Percentiles rank a stretch among this genome's conserved stretches.
These are phyloP conservation scores for Propsilocerus akamusi DNA, from an alignment of 1,140 invertebrate species.

Conservation along the genomic window DNA sequence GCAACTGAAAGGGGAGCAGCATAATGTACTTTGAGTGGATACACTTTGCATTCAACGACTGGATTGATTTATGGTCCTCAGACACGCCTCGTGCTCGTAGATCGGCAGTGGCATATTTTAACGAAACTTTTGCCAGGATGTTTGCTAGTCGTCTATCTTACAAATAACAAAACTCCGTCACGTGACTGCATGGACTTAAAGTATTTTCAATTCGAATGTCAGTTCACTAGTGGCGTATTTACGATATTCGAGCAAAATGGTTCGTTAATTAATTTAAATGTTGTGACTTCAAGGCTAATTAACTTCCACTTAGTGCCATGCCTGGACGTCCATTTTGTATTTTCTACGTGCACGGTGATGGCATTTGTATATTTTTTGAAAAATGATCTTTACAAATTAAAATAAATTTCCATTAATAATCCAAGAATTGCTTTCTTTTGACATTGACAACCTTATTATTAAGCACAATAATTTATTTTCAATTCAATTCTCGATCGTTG, in stretches of 20 bases:
- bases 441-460: constrained; percentile 4
- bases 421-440: neutral
- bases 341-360: too few species aligned
- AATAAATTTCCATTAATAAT: constrained; percentile 1
- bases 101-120: too few species aligned
- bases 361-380: too few species aligned
- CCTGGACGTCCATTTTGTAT: too few species aligned
- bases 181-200: too few species aligned
- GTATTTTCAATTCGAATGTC: too few species aligned
- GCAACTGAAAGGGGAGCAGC: constrained; percentile 1
- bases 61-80: constrained; percentile 1
- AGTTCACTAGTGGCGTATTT: too few species aligned
- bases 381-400: neutral
- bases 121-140: too few species aligned
- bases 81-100: neutral
- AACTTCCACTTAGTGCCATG: neutral
- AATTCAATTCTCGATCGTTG: neutral
- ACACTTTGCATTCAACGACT: neutral
- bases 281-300: neutral
- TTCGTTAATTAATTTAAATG: constrained; percentile 3
- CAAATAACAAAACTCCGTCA: too few species aligned
- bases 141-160: too few species aligned
- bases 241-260: neutral
- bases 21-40: neutral
- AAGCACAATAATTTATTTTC: neutral